A percentile compares a stretch with the other conserved stretches of the same genome.
Evolutionary conservation across 2,113 vertebrate species (phyloP).

Genomic region (Lontra canadensis): DNA sequence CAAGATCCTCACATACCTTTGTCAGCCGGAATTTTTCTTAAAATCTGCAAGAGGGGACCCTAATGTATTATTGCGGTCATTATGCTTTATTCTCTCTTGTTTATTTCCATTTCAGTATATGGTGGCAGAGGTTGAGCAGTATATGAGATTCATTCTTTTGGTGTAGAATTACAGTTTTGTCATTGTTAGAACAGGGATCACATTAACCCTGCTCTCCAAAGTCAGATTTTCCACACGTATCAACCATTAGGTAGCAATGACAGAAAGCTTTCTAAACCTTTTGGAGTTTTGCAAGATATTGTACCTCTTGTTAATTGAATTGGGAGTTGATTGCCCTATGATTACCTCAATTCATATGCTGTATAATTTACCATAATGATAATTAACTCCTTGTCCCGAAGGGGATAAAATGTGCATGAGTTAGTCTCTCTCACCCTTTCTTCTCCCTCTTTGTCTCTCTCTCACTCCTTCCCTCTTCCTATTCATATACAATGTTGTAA

Average conservation of each 20-base stretch:
- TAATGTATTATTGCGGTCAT: neutral
- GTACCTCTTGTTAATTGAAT: conserved; percentile 70
- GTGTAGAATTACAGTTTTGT: neutral
- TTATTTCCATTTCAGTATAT: neutral
- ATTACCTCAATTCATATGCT: conserved; percentile 69
- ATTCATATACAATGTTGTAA: neutral
- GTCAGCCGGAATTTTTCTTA: neutral
- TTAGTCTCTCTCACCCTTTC: conserved; percentile 11
- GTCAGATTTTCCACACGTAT: conserved; percentile 49
- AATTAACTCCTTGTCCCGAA: conserved; percentile 65
- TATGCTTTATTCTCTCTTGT: neutral
- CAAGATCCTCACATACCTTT: neutral
- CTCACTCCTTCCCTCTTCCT: conserved; percentile 2
- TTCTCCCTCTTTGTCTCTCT: conserved; percentile 21
- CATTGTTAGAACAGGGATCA: conserved; percentile 29
- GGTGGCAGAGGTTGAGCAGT: conserved; percentile 16
- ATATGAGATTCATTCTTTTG: conserved; percentile 24
- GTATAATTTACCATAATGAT: conserved; percentile 74
- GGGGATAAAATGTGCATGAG: conserved; percentile 12
- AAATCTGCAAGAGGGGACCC: neutral
- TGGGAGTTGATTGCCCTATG: conserved; percentile 71
- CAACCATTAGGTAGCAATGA: conserved; percentile 44
- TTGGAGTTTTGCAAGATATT: conserved; percentile 59
- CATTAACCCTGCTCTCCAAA: neutral
- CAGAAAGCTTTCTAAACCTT: conserved; percentile 39